Evolutionary conservation across 2,888 invertebrate species (phyloP).

Genomic region (Nesidiocoris tenuis): DNA sequence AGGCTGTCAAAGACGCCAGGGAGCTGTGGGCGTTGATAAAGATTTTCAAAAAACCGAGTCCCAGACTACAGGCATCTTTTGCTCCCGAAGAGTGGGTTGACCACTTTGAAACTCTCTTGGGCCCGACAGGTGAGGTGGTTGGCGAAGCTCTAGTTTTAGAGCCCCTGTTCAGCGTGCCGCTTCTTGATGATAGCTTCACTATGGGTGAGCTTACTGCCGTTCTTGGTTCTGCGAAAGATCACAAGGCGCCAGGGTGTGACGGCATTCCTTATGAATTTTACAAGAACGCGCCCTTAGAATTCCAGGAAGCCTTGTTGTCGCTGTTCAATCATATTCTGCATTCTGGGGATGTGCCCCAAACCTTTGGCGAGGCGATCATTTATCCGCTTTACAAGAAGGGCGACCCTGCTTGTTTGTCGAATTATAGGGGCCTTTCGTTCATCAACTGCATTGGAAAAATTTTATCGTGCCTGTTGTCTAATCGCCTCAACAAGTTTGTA

Average conservation of each 20-base stretch:
- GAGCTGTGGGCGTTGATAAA: neutral
- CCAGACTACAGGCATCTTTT: neutral
- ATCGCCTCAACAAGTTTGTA: constrained; percentile 1
- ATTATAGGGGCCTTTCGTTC: constrained; percentile 23
- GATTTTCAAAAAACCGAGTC: neutral
- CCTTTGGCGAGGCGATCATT: constrained; percentile 14
- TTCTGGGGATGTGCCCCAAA: neutral
- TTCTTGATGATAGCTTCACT: constrained; percentile 13
- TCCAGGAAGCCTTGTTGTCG: neutral
- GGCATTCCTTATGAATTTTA: constrained; percentile 16
- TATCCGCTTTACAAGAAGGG: constrained; percentile 19
- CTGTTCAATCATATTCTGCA: constrained; percentile 6
- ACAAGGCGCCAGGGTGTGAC: constrained; percentile 21
- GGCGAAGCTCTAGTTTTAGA: neutral
- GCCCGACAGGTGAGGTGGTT: neutral
- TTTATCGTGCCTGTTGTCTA: constrained; percentile 13
- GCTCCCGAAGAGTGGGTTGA: neutral
- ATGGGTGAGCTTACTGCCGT: neutral
- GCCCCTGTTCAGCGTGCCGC: no score
- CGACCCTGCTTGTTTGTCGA: constrained; percentile 1
- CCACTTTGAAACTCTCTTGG: neutral
- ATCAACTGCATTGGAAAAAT: constrained; percentile 22
- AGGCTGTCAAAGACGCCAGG: neutral
- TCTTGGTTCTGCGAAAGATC: neutral
- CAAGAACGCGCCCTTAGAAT: neutral